phyloP scores from a whole-genome alignment of 2,888 invertebrate genomes.

The Dermolepida albohirtum region DNA sequence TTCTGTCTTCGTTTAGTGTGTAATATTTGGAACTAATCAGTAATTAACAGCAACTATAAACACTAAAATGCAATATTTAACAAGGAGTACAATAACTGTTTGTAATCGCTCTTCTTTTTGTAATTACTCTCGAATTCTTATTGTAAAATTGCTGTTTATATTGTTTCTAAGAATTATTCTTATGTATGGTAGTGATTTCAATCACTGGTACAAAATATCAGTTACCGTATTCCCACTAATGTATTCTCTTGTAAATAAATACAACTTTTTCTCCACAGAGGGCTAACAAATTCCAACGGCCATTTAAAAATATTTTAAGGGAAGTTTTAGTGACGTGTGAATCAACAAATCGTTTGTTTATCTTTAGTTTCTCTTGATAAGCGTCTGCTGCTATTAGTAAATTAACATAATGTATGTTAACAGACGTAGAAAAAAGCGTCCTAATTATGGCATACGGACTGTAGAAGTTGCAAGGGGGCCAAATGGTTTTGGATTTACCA shows the following conservation, averaged over 20 bases:
- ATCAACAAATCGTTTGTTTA: conserved; percentile 44
- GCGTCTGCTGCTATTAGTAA: background rate
- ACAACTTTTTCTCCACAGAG: conserved; percentile 35
- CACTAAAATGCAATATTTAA: too few species aligned
- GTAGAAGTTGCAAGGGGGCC: conserved; percentile 88
- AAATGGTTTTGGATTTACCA: conserved; percentile 97
- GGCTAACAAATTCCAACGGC: conserved; percentile 53
- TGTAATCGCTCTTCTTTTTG: too few species aligned
- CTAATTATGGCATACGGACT: conserved; percentile 80
- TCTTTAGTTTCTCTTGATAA: conserved; percentile 29
- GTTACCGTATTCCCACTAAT: too few species aligned
- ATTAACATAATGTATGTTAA: conserved; percentile 68
- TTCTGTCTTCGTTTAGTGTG: too few species aligned
- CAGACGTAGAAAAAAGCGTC: conserved; percentile 76
- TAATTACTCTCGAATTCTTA: too few species aligned
- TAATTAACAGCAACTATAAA: too few species aligned
- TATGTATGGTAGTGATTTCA: too few species aligned
- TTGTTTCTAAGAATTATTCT: too few species aligned
- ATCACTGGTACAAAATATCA: too few species aligned
- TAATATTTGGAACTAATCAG: too few species aligned
- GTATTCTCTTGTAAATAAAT: background rate
- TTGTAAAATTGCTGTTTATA: too few species aligned
- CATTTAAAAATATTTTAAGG: conserved; percentile 59
- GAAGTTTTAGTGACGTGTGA: conserved; percentile 55
- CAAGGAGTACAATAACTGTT: too few species aligned